Conservation (phyloP, 2,888 invertebrate genomes). For the Drosophila nigricruria region DNA sequence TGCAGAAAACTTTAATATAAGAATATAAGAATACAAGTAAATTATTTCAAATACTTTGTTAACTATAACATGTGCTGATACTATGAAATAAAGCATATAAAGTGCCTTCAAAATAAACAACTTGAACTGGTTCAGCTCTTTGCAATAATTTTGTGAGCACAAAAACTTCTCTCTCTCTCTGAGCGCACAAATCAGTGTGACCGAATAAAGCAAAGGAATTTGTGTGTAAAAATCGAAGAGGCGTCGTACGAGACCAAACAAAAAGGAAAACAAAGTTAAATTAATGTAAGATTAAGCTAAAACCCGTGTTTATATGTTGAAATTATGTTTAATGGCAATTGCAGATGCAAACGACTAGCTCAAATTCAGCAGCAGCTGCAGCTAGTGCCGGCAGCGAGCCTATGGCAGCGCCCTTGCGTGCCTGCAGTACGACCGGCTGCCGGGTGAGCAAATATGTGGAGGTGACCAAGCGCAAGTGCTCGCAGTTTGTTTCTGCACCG, state of each 20-base stretch:
- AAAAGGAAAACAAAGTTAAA: slow-evolving; percentile 10
- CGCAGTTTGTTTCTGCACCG: slow-evolving; percentile 81
- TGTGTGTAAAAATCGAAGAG: slow-evolving; percentile 36
- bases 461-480: slow-evolving; percentile 77
- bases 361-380: slow-evolving; percentile 1
- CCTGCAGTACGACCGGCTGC: slow-evolving; percentile 60
- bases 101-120: neutral
- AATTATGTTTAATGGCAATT: neutral
- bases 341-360: slow-evolving; percentile 38
- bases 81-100: neutral
- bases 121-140: slow-evolving; percentile 30
- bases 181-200: slow-evolving; percentile 32
- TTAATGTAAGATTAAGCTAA: neutral
- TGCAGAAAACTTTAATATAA: neutral
- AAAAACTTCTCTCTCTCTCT: neutral
- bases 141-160: slow-evolving; percentile 1
- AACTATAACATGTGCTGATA: too few relatives aligned
- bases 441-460: slow-evolving; percentile 72
- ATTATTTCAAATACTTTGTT: neutral
- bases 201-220: slow-evolving; percentile 5
- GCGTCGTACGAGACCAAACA: slow-evolving; percentile 2
- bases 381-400: slow-evolving; percentile 5
- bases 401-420: slow-evolving; percentile 34
- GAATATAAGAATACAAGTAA: neutral
- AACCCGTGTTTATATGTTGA: neutral